Evolutionary conservation across 2,797 vertebrate genomes (phyloP).

Genomic region (Psittacula echo): DNA sequence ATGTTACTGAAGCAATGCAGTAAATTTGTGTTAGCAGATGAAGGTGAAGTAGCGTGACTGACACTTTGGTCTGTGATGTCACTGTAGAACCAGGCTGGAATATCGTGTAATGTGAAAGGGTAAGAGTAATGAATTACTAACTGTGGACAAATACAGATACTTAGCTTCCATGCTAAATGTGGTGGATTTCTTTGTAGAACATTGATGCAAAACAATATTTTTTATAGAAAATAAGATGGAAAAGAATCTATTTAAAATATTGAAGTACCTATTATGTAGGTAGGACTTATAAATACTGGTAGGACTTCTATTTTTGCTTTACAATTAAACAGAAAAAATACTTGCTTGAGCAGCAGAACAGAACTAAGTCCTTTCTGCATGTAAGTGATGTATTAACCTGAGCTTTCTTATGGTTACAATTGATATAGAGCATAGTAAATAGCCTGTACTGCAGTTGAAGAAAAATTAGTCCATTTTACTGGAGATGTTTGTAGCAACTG

Average conservation of each 20-base stretch:
- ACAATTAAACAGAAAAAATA: background rate
- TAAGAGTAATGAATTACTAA: background rate
- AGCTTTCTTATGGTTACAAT: background rate
- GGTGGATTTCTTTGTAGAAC: background rate
- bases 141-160: background rate
- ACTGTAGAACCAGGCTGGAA: background rate
- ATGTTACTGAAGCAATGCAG: background rate
- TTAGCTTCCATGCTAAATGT: background rate
- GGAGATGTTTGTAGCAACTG: background rate
- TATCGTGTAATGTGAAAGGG: background rate
- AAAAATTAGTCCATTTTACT: background rate
- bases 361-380: background rate
- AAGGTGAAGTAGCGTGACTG: background rate
- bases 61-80: background rate
- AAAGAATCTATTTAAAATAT: background rate
- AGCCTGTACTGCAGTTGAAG: background rate
- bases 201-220: background rate
- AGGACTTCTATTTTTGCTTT: background rate
- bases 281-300: background rate
- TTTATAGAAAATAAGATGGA: background rate
- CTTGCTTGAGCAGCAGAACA: background rate
- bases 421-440: background rate
- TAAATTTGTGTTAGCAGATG: background rate
- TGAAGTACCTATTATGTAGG: background rate
- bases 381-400: background rate